Percentiles rank a stretch among this genome's conserved stretches.
Evolutionary conservation across 2,113 vertebrate species (phyloP).

Genomic region (Indicator maculatus): DNA sequence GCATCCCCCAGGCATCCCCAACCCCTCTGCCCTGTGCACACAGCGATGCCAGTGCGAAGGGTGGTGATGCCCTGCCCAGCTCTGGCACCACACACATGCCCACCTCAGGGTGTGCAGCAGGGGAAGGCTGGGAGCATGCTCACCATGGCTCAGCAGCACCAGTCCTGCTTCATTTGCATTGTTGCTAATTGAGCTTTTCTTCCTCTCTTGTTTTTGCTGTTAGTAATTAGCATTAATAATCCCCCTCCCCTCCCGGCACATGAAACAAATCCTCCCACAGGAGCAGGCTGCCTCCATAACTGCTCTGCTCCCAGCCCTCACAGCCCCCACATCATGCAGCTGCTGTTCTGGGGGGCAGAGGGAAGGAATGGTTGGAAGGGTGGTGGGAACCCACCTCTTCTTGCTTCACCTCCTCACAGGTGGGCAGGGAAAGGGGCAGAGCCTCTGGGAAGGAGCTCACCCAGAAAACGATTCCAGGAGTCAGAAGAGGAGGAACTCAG

Average conservation of each 20-base stretch:
- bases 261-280: background rate
- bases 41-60: background rate
- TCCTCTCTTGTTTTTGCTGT: background rate
- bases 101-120: accelerated
- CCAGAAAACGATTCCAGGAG: background rate
- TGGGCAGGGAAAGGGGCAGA: background rate
- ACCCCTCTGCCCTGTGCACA: background rate
- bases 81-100: accelerated
- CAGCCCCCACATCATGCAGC: background rate
- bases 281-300: accelerated
- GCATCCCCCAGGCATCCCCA: background rate
- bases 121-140: accelerated
- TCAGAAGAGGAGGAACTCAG: background rate
- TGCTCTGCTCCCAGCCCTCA: accelerated
- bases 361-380: background rate
- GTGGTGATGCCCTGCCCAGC: background rate
- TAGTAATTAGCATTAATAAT: background rate
- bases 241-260: background rate
- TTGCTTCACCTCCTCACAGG: accelerated
- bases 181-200: background rate
- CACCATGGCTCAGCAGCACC: accelerated
- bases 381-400: background rate
- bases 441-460: background rate
- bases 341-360: accelerated
- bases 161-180: background rate